These are phyloP conservation scores for Cryptotis parvus DNA, from an alignment of 2,113 vertebrate genomes.

Conservation along the genomic window DNA sequence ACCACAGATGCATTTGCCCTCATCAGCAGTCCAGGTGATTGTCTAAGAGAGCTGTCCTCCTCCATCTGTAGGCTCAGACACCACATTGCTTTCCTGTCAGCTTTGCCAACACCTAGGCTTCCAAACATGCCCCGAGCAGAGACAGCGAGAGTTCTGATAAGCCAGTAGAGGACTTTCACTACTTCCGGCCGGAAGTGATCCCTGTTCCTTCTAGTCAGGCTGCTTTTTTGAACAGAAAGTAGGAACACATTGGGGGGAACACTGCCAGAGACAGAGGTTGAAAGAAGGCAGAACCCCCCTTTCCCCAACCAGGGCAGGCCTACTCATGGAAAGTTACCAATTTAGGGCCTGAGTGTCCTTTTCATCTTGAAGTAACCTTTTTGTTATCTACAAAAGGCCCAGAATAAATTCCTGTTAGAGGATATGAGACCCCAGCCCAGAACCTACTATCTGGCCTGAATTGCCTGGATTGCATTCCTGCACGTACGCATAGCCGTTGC, in stretches of 20 bases:
- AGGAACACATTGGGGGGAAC: too few species aligned
- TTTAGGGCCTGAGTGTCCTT: too few species aligned
- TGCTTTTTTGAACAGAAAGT: neutral
- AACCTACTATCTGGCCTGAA: too few species aligned
- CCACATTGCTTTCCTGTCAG: neutral
- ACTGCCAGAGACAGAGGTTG: neutral
- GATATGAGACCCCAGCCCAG: too few species aligned
- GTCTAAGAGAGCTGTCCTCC: slow-evolving; percentile 27
- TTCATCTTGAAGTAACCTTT: too few species aligned
- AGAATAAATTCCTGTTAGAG: too few species aligned
- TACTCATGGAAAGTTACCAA: too few species aligned
- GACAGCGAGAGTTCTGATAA: neutral
- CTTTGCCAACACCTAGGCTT: neutral
- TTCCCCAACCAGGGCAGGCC: too few species aligned
- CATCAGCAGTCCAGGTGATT: neutral
- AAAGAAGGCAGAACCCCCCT: too few species aligned
- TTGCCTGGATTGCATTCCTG: too few species aligned
- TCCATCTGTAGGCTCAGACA: neutral
- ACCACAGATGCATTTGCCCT: neutral
- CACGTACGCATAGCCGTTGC: too few species aligned
- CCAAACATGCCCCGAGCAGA: slow-evolving; percentile 1
- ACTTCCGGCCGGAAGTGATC: neutral
- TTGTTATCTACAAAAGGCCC: too few species aligned
- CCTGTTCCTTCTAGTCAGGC: neutral
- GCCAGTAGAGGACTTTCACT: neutral